Base-by-base conservation (phyloP, 2,888 invertebrate genomes). In the Cantharis flavilabris region DNA sequence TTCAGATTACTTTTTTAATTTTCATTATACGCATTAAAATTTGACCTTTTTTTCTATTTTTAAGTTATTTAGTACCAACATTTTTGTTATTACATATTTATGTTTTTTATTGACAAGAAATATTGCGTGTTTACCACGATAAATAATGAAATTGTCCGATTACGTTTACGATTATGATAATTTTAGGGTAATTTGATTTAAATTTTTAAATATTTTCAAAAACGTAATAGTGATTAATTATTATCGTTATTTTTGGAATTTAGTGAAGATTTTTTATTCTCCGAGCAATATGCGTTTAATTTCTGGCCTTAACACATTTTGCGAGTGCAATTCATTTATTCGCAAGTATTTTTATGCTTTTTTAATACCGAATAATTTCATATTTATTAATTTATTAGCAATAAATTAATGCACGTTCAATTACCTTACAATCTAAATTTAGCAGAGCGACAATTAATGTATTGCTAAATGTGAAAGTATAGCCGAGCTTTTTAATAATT, bases 381-480 rank as follows among this genome's bases (percentile, higher is more conserved):
- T 49, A 49, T 49, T 49, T 13, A 49, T 49, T 49, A 49, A 49
- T 49, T 49, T 49, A 49, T 49, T 49, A 49, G 49, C 49, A 49
- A 49, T 49, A 49, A 49, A 72, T 23, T 64, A 62, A 72, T 62
- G 62, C 26, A 33, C 74, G 71, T 70, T 71, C 75, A 65, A 71
- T 75, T 71, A 75, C 75, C 75, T 75, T 75, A 71, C 75, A 65
- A 71, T 75, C 75, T 75, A 75, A 71, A 71, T 75, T 75, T 75
- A 75, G 75, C 65, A 62, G 67, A 67, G 70, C 64, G 73, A 63
- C 20, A 33, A 67, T 73, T 69, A 74, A 67, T 67, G 18, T 49
- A 49, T 70, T 64, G 72, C 67, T 76, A 72, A 67, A 76, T 76
- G 76, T 76, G 76, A 76, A 76, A 76, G 76, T 76, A 76, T 62